Evolutionary conservation across 2,113 vertebrate genomes (phyloP).

Genomic region (Sinocyclocheilus anophthalmus): DNA sequence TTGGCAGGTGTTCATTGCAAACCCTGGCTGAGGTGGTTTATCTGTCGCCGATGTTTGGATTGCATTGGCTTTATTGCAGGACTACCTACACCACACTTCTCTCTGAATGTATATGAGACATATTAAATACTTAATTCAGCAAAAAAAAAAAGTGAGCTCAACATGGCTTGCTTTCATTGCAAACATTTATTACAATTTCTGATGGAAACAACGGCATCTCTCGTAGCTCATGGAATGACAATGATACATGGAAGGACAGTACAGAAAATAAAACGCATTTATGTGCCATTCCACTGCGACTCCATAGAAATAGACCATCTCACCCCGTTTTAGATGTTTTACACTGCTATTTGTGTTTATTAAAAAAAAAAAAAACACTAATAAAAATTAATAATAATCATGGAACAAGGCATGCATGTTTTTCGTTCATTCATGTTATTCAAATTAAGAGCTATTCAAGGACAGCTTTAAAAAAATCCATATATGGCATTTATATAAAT

Average conservation of each 20-base stretch:
- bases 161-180: constrained; percentile 69
- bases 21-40: background rate
- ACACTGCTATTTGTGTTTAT: constrained; percentile 60
- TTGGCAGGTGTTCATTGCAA: background rate
- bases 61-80: background rate
- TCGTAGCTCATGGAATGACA: constrained; percentile 64
- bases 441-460: constrained; percentile 53
- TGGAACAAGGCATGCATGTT: constrained; percentile 78
- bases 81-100: background rate
- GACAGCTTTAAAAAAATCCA: constrained; percentile 66
- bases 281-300: constrained; percentile 62
- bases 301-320: constrained; percentile 55
- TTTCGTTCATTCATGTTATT: constrained; percentile 61
- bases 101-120: background rate
- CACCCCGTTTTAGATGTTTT: constrained; percentile 54
- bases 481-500: constrained; percentile 72
- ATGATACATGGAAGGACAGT: constrained; percentile 63
- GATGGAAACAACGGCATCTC: constrained; percentile 72
- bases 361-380: constrained; percentile 50
- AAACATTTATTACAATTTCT: constrained; percentile 82
- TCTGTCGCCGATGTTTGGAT: background rate
- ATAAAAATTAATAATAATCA: constrained; percentile 48
- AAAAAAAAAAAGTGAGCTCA: background rate
- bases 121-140: background rate
- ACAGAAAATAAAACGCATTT: constrained; percentile 65